phyloP scores from a whole-genome alignment of 2,888 invertebrate species.

The Portevinia maculata region DNA sequence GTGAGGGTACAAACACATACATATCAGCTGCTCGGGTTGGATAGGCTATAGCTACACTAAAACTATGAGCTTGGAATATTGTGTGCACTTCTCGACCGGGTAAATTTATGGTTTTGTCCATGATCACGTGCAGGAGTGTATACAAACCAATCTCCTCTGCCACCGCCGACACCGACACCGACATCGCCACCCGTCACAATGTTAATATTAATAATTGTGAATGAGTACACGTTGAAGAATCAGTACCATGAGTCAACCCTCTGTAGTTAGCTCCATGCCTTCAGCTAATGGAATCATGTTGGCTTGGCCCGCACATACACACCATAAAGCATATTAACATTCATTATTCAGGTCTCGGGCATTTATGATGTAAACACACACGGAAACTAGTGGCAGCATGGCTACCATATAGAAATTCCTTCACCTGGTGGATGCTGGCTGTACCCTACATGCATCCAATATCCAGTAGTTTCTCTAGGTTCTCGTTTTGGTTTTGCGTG shows the following conservation, averaged over 20 bases:
- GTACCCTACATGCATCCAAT: conserved; percentile 32
- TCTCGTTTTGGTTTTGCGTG: conserved; percentile 20
- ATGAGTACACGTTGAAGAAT: conserved; percentile 26
- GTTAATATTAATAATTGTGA: conserved; percentile 72
- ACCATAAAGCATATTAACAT: conserved; percentile 74
- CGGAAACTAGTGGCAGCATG: conserved; percentile 26
- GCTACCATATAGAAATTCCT: conserved; percentile 45
- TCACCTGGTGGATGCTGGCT: conserved; percentile 39
- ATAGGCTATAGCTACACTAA: not conserved
- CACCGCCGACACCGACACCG: not conserved
- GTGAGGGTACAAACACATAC: conserved; percentile 24
- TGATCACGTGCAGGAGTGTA: conserved; percentile 59
- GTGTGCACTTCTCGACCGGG: conserved; percentile 42
- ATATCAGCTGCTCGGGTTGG: not conserved
- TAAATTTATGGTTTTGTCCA: conserved; percentile 65
- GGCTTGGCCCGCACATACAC: conserved; percentile 60
- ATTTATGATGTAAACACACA: conserved; percentile 65
- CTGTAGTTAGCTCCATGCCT: not conserved
- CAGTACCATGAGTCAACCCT: not conserved
- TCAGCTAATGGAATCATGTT: conserved; percentile 65
- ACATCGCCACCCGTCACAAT: conserved; percentile 34
- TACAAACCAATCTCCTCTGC: not conserved
- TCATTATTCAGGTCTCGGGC: conserved; percentile 72
- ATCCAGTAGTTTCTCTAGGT: conserved; percentile 24
- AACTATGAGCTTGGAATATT: conserved; percentile 19